Percentiles rank a stretch among this genome's conserved stretches.
Conservation (phyloP, 2,113 vertebrate genomes). For the Ochotona curzoniae region DNA sequence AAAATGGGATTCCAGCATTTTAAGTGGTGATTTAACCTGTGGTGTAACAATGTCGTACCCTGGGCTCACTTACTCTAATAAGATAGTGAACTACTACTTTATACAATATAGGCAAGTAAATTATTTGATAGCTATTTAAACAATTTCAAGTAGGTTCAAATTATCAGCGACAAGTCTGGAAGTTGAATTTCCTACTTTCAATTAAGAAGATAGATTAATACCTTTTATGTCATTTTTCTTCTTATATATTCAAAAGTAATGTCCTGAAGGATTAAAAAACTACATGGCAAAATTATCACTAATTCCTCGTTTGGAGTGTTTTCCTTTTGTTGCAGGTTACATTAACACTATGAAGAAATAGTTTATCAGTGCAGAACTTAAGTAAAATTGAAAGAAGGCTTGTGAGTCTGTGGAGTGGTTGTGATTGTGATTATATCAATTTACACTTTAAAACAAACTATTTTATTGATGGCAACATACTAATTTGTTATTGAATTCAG, state of each 20-base stretch:
- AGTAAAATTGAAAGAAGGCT: not conserved
- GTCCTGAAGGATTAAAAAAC: conserved; percentile 28
- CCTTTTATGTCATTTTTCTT: conserved; percentile 21
- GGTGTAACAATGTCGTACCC: not conserved
- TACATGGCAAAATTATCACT: conserved; percentile 6
- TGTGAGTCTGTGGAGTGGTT: not conserved
- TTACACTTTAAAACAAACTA: not conserved
- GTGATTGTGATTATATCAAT: conserved; percentile 23
- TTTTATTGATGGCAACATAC: not conserved
- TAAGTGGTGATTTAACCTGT: too few relatives aligned
- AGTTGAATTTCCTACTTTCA: not conserved
- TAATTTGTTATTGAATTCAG: not conserved
- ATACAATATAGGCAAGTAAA: not conserved
- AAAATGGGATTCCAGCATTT: too few relatives aligned
- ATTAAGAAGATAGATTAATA: conserved; percentile 9
- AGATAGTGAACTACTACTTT: conserved; percentile 30
- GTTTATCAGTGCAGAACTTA: not conserved
- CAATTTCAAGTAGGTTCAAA: conserved; percentile 8
- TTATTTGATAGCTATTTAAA: conserved; percentile 24
- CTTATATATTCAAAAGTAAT: not conserved
- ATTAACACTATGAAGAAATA: not conserved
- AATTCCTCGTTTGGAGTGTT: conserved; percentile 17
- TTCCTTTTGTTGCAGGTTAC: not conserved
- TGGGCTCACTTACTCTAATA: not conserved
- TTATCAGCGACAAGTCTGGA: conserved; percentile 29